Percentiles rank a stretch among this genome's conserved stretches.
phyloP scores from a whole-genome alignment of 2,113 vertebrate genomes.

The Chionodraco myersi region DNA sequence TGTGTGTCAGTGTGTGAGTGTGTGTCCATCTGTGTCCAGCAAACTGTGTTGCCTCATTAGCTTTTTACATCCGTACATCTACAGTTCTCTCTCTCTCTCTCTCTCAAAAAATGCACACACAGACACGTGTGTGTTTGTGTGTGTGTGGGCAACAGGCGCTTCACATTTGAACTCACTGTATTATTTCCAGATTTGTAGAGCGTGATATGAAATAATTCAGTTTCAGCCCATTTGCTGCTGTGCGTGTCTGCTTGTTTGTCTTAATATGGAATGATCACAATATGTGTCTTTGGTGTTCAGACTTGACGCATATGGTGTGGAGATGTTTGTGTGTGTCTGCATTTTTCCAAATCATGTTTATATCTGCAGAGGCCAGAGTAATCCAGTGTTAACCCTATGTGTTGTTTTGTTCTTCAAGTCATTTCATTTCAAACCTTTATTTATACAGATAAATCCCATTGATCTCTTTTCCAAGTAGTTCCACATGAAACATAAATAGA shows the following conservation, averaged over 20 bases:
- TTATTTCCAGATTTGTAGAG: constrained; percentile 82
- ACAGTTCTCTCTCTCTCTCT: constrained; percentile 3
- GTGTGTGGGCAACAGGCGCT: constrained; percentile 53
- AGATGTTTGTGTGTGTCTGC: constrained; percentile 64
- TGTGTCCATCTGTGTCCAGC: constrained; percentile 32
- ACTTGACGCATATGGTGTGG: constrained; percentile 67
- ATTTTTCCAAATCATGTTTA: constrained; percentile 63
- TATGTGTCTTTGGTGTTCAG: constrained; percentile 61
- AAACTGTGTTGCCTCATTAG: constrained; percentile 55
- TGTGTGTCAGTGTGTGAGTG: constrained; percentile 16
- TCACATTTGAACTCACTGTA: constrained; percentile 74
- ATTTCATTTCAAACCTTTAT: no score
- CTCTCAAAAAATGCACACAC: constrained; percentile 19
- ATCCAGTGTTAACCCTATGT: constrained; percentile 17
- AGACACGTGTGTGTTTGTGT: background rate
- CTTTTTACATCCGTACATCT: constrained; percentile 30
- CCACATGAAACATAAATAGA: no score
- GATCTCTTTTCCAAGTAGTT: no score
- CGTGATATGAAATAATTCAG: constrained; percentile 78
- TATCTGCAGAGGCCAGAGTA: constrained; percentile 24
- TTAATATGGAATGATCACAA: constrained; percentile 71
- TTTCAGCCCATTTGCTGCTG: constrained; percentile 68
- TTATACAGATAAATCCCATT: no score
- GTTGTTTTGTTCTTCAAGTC: constrained; percentile 23
- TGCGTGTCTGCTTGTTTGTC: constrained; percentile 77